Conservation (phyloP, 35 echinoderm and acorn worm species). For the Heliocidaris erythrogramma region DNA sequence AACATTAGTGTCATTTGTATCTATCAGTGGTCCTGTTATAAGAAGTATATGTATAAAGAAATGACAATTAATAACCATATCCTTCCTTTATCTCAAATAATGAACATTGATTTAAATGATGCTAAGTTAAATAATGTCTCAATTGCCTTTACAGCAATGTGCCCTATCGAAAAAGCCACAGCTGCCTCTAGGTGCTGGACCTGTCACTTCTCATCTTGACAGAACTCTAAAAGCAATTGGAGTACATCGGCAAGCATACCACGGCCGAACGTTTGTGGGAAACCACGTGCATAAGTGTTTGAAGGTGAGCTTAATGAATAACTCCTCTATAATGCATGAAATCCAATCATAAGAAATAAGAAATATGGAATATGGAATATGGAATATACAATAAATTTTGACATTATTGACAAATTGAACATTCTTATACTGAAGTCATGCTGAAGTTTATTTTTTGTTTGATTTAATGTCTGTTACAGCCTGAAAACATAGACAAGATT, state of each 20-base stretch:
- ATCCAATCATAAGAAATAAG: neutral
- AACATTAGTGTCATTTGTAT: neutral
- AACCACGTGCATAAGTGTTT: slow-evolving; percentile 39
- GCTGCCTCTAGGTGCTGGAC: neutral
- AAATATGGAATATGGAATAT: slow-evolving; percentile 26
- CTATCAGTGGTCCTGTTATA: neutral
- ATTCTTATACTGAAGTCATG: neutral
- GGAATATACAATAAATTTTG: neutral
- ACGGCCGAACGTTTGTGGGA: neutral
- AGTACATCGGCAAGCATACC: neutral
- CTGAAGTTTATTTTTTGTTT: no score
- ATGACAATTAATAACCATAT: neutral
- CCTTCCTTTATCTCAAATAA: neutral
- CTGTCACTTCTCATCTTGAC: neutral
- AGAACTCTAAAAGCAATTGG: neutral
- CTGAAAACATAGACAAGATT: neutral
- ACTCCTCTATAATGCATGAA: no score
- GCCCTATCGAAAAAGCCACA: neutral
- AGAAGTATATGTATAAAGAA: neutral
- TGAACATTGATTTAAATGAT: neutral
- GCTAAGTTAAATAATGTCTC: neutral
- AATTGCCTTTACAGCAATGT: neutral
- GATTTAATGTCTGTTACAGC: neutral
- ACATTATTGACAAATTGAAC: neutral
- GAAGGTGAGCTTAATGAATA: slow-evolving; percentile 28